A percentile compares a stretch with the other conserved stretches of the same genome.
These are phyloP conservation scores for Lucinisca nassula DNA, from an alignment of 2,888 invertebrate genomes.

Conservation along the genomic window DNA sequence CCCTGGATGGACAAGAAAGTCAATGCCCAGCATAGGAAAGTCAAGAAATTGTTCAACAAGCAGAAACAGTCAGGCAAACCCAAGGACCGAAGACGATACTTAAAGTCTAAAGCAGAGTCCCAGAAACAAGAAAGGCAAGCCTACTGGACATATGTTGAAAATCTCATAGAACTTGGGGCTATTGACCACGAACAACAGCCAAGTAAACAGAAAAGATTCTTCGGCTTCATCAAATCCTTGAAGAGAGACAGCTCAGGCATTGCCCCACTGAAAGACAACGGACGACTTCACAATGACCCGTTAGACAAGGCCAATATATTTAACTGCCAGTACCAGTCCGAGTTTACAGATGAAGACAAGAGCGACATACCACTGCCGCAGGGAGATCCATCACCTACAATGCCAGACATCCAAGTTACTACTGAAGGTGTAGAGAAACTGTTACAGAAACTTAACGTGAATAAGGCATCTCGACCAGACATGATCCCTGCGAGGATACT, in stretches of 20 bases:
- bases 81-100: neutral
- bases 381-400: neutral
- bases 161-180: conserved; percentile 22
- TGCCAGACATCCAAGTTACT: conserved; percentile 5
- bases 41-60: neutral
- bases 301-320: conserved; percentile 30
- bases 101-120: neutral
- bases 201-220: neutral
- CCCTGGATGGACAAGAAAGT: no score
- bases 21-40: neutral
- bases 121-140: conserved; percentile 33
- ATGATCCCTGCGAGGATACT: conserved; percentile 13
- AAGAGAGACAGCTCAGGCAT: neutral
- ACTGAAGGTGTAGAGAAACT: neutral
- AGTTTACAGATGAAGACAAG: conserved; percentile 23
- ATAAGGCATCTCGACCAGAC: conserved; percentile 3
- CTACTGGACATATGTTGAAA: conserved; percentile 37
- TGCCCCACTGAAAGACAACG: neutral
- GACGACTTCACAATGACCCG: neutral
- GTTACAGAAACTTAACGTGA: neutral
- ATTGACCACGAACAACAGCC: neutral
- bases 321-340: conserved; percentile 24
- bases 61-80: neutral
- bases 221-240: neutral
- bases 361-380: neutral